Evolutionary conservation across 2,797 vertebrate genomes (phyloP).

Genomic region (Argya squamiceps): DNA sequence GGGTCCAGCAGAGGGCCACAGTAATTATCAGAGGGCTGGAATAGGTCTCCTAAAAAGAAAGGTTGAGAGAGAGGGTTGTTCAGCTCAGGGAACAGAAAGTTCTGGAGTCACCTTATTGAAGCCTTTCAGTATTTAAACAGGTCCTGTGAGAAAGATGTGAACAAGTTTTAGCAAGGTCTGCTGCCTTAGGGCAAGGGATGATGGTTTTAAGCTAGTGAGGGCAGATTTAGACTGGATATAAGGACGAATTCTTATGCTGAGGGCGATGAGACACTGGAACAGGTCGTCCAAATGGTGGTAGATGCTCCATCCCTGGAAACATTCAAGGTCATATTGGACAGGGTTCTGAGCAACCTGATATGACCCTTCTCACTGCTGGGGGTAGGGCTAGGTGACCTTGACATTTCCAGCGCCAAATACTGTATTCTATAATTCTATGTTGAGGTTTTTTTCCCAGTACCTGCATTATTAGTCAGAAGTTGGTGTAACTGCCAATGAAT

Average conservation of each 20-base stretch:
- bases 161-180: neutral
- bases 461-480: neutral
- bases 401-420: neutral
- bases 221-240: neutral
- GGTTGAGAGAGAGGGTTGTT: neutral
- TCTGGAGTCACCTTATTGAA: neutral
- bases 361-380: neutral
- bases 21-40: neutral
- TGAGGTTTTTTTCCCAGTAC: neutral
- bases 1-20: neutral
- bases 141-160: neutral
- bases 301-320: neutral
- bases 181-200: accelerated
- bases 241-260: neutral
- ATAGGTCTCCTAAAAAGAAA: neutral
- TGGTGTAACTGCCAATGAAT: neutral
- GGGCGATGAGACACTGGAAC: neutral
- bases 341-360: neutral
- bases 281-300: neutral
- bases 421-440: neutral
- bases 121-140: neutral
- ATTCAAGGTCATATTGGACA: neutral
- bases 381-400: neutral
- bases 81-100: neutral
- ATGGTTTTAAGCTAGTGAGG: neutral